A percentile compares a stretch with the other conserved stretches of the same genome.
phyloP scores from a whole-genome alignment of 2,888 invertebrate species.

The Panzeria rudis region DNA sequence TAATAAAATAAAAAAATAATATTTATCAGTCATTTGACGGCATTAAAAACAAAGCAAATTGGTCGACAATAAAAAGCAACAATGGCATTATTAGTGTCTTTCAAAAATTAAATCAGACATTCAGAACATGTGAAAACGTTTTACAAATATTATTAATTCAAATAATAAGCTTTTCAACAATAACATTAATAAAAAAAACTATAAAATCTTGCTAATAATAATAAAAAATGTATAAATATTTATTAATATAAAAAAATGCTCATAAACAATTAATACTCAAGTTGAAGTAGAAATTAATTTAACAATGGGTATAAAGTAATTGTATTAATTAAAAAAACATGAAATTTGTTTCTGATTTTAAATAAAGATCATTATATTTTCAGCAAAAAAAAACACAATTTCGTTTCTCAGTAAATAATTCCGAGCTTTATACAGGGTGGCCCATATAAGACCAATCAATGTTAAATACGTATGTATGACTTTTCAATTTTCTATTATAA shows the following conservation, averaged over 20 bases:
- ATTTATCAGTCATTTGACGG: slow-evolving; percentile 37
- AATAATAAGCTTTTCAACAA: slow-evolving; percentile 44
- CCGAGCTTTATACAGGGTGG: background rate
- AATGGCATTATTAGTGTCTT: slow-evolving; percentile 40
- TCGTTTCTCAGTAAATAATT: background rate
- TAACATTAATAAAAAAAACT: slow-evolving; percentile 33
- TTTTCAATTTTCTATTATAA: no score
- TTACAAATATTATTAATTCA: slow-evolving; percentile 51
- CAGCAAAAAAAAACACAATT: background rate
- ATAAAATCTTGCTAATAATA: slow-evolving; percentile 30
- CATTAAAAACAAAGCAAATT: slow-evolving; percentile 45
- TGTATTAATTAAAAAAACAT: background rate
- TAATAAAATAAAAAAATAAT: slow-evolving; percentile 20
- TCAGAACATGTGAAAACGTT: slow-evolving; percentile 55
- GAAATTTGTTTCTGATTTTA: background rate
- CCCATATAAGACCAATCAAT: no score
- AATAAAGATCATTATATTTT: background rate
- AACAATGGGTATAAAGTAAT: background rate
- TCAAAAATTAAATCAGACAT: slow-evolving; percentile 49
- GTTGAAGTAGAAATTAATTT: background rate
- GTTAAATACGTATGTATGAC: no score
- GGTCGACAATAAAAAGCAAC: slow-evolving; percentile 34
- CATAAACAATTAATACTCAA: slow-evolving; percentile 22
- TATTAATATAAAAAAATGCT: slow-evolving; percentile 18
- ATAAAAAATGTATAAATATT: slow-evolving; percentile 51